Percentiles rank a stretch among this genome's conserved stretches.
Evolutionary conservation across 23 tunicate species (phyloP).

Genomic region (Corella eumyota): DNA sequence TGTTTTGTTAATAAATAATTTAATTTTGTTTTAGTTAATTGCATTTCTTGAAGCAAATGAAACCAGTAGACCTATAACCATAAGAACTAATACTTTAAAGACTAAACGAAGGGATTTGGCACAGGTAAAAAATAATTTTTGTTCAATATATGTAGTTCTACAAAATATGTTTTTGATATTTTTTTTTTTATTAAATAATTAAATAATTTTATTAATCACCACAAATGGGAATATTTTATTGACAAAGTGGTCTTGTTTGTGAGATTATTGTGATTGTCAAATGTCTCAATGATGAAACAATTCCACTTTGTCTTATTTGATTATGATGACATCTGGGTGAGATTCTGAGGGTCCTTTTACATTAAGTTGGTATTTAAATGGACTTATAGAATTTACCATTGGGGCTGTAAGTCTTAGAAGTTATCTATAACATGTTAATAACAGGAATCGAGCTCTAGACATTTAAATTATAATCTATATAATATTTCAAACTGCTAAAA

Average conservation of each 20-base stretch:
- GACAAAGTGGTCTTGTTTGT: too few species aligned
- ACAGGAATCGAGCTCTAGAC: too few species aligned
- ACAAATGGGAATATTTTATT: conserved; percentile 12
- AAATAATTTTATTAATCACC: conserved; percentile 1
- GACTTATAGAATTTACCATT: too few species aligned
- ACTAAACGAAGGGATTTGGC: conserved; percentile 92
- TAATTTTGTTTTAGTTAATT: conserved; percentile 44
- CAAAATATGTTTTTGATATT: neutral
- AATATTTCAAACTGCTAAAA: too few species aligned
- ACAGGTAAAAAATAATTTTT: conserved; percentile 26
- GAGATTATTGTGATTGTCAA: too few species aligned
- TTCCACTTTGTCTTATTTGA: conserved; percentile 23
- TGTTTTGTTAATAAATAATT: neutral
- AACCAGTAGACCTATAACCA: conserved; percentile 77
- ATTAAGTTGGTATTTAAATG: too few species aligned
- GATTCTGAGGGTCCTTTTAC: conserved; percentile 34
- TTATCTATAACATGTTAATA: too few species aligned
- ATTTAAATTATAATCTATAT: too few species aligned
- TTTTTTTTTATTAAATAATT: neutral
- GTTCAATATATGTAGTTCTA: neutral
- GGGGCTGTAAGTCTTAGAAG: too few species aligned
- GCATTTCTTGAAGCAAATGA: conserved; percentile 97
- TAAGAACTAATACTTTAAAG: conserved; percentile 91
- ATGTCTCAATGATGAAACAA: conserved; percentile 12
- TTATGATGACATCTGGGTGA: conserved; percentile 45